Conservation (phyloP, 2,888 invertebrate species). For the Taphrorychus bicolor region DNA sequence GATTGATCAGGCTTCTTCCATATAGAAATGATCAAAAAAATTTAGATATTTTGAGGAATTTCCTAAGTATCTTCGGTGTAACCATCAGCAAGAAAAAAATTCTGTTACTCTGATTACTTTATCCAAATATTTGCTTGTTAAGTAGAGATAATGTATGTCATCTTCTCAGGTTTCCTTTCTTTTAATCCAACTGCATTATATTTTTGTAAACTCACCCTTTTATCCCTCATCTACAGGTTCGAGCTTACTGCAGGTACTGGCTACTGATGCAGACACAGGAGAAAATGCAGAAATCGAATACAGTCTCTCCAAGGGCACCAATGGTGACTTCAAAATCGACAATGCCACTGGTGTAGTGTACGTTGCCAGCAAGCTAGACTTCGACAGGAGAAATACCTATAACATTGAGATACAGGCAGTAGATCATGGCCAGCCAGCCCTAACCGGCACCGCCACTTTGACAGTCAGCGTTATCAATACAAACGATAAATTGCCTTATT, state of each 20-base stretch:
- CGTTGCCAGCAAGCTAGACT: constrained; percentile 82
- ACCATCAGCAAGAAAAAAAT: no score
- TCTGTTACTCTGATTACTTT: no score
- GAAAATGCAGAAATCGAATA: constrained; percentile 83
- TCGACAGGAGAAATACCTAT: constrained; percentile 80
- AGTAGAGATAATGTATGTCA: no score
- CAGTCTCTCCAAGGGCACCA: constrained; percentile 82
- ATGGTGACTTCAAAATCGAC: constrained; percentile 85
- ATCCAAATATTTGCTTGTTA: no score
- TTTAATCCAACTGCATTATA: no score
- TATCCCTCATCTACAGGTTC: constrained; percentile 68
- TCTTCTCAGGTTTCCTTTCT: no score
- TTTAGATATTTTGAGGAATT: no score
- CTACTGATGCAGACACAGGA: constrained; percentile 87
- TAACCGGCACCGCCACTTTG: constrained; percentile 82
- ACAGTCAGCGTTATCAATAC: constrained; percentile 82
- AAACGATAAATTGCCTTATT: constrained; percentile 87
- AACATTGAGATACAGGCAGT: constrained; percentile 82
- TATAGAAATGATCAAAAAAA: no score
- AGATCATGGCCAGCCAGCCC: constrained; percentile 80
- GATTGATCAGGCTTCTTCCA: no score
- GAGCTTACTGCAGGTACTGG: constrained; percentile 75
- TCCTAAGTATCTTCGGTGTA: no score
- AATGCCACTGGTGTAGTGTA: constrained; percentile 77
- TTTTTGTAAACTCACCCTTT: no score